phyloP scores from a whole-genome alignment of 2,113 vertebrate species.

The Vulpes vulpes region DNA sequence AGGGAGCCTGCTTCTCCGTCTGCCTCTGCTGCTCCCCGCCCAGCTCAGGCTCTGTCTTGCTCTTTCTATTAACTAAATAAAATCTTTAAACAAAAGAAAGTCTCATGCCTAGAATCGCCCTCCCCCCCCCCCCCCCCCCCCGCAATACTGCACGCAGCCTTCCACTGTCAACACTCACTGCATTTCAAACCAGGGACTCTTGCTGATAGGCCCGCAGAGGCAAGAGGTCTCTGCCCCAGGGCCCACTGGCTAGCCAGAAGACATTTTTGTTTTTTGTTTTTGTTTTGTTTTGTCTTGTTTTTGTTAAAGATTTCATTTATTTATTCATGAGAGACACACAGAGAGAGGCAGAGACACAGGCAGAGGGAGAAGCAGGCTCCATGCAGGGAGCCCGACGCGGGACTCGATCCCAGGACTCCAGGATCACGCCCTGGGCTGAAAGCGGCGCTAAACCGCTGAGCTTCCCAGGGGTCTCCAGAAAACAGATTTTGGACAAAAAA shows the following conservation, averaged over 20 bases:
- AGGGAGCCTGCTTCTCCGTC: too few relatives aligned
- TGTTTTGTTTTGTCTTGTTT: too few relatives aligned
- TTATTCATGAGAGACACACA: too few relatives aligned
- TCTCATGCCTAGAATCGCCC: not conserved
- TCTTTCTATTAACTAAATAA: not conserved
- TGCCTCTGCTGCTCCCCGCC: accelerated
- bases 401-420: too few relatives aligned
- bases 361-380: too few relatives aligned
- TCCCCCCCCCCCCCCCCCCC: not conserved
- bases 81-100: not conserved
- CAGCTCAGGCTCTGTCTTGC: not conserved
- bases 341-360: too few relatives aligned
- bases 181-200: not conserved
- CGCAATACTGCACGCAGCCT: not conserved
- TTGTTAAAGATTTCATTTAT: too few relatives aligned
- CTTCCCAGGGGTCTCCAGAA: not conserved
- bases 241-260: not conserved
- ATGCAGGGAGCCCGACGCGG: too few relatives aligned
- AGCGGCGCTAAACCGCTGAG: too few relatives aligned
- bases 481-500: not conserved
- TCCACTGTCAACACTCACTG: too few relatives aligned
- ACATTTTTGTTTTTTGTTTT: too few relatives aligned
- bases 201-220: not conserved
- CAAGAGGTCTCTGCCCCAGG: not conserved
- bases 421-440: too few relatives aligned